A percentile compares a stretch with the other conserved stretches of the same genome.
Evolutionary conservation across 2,888 invertebrate genomes (phyloP).

Genomic region (Drosophila affinis): DNA sequence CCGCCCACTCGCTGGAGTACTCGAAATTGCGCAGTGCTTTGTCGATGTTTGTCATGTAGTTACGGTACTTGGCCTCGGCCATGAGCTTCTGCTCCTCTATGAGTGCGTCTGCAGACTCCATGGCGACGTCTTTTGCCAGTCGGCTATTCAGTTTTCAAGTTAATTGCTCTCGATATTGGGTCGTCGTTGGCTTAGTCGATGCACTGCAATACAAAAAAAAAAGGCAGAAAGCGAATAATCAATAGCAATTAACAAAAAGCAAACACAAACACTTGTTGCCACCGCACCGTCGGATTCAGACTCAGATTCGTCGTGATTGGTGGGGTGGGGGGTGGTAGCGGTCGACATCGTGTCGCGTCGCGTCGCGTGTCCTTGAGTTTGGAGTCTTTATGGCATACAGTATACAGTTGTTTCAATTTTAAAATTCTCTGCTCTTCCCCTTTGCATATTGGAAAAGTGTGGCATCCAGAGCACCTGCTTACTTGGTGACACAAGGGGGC

Average conservation of each 20-base stretch:
- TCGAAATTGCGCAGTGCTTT: constrained; percentile 95
- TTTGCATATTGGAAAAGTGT: constrained; percentile 58
- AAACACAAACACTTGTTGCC: constrained; percentile 67
- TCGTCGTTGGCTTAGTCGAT: constrained; percentile 17
- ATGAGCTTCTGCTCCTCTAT: constrained; percentile 91
- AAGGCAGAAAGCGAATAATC: constrained; percentile 42
- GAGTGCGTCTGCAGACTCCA: constrained; percentile 83
- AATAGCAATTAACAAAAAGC: constrained; percentile 57
- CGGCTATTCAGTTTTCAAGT: neutral
- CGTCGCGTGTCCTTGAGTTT: neutral
- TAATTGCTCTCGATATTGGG: constrained; percentile 21
- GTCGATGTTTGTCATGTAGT: constrained; percentile 92
- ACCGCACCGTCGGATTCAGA: constrained; percentile 4
- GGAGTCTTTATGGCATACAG: neutral
- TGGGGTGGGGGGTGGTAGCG: too few species aligned
- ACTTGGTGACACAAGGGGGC: neutral
- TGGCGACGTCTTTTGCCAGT: constrained; percentile 50
- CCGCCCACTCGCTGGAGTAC: constrained; percentile 97
- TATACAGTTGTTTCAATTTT: constrained; percentile 28
- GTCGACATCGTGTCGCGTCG: neutral
- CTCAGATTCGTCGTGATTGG: neutral
- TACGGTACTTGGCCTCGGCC: constrained; percentile 92
- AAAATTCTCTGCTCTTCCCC: neutral
- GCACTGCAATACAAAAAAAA: constrained; percentile 9
- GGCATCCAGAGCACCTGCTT: constrained; percentile 57